Evolutionary conservation across 2,888 invertebrate species (phyloP).

Genomic region (Julus scanicus): DNA sequence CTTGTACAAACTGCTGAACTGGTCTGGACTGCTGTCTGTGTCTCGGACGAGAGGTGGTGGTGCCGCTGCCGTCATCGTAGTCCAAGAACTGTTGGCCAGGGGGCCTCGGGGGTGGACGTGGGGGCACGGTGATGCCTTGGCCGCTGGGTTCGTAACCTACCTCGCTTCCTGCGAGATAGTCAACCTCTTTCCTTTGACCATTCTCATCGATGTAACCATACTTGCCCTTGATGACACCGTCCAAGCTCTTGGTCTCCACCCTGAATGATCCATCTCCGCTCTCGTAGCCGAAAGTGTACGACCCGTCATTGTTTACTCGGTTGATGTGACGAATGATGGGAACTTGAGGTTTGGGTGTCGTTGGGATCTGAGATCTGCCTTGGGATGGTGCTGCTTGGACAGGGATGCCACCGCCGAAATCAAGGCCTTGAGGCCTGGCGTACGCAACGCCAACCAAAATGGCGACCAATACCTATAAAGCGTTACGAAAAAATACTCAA

Average conservation of each 20-base stretch:
- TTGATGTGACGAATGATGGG: slow-evolving; percentile 80
- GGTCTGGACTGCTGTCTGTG: neutral
- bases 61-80: slow-evolving; percentile 58
- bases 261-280: slow-evolving; percentile 87
- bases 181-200: slow-evolving; percentile 82
- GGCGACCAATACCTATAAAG: slow-evolving; percentile 51
- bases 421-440: slow-evolving; percentile 43
- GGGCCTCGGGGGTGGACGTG: slow-evolving; percentile 58
- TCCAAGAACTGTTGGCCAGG: slow-evolving; percentile 56
- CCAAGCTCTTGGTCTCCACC: slow-evolving; percentile 84
- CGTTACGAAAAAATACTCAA: neutral
- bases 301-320: slow-evolving; percentile 83
- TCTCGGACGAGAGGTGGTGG: slow-evolving; percentile 38
- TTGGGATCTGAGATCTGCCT: slow-evolving; percentile 47
- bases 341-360: slow-evolving; percentile 57
- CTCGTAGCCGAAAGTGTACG: slow-evolving; percentile 84
- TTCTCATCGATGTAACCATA: slow-evolving; percentile 83
- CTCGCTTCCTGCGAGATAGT: slow-evolving; percentile 74
- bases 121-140: slow-evolving; percentile 58
- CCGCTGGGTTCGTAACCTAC: slow-evolving; percentile 62
- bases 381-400: neutral
- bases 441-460: slow-evolving; percentile 43
- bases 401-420: slow-evolving; percentile 3
- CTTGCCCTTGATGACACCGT: slow-evolving; percentile 85
- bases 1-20: slow-evolving; percentile 37